Evolutionary conservation across 2,797 vertebrate species (phyloP).

Genomic region (Catamblyrhynchus diadema): DNA sequence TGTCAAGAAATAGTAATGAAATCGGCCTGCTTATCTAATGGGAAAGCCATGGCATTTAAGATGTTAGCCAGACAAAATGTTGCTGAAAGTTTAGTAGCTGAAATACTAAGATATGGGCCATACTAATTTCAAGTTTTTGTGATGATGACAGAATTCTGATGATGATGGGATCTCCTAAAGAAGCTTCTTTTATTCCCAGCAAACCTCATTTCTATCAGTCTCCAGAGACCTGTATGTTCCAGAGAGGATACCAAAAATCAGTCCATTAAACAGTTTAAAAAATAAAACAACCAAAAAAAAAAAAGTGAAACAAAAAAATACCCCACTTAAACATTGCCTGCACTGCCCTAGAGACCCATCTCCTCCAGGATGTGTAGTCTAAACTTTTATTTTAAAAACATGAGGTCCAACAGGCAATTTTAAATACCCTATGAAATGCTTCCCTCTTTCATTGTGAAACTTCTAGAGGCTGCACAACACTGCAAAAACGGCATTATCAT

Average conservation of each 20-base stretch:
- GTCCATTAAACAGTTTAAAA: background rate
- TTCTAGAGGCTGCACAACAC: background rate
- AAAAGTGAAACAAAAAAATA: background rate
- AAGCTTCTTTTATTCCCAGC: background rate
- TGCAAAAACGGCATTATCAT: background rate
- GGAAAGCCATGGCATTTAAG: background rate
- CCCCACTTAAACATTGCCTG: background rate
- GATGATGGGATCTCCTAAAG: background rate
- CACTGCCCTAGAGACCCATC: background rate
- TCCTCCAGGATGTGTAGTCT: background rate
- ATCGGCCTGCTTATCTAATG: background rate
- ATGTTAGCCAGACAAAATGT: background rate
- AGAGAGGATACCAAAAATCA: background rate
- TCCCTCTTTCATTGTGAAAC: background rate
- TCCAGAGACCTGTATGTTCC: background rate
- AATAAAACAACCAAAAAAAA: background rate
- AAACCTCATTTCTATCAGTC: background rate
- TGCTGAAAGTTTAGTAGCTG: background rate
- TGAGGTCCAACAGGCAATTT: background rate
- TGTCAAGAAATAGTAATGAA: background rate
- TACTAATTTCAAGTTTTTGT: background rate
- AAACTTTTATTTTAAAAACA: background rate
- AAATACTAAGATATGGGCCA: background rate
- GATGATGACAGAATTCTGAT: background rate
- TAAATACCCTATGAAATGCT: background rate